Conservation (phyloP, 2,797 vertebrate species). For the Hydrophis major region DNA sequence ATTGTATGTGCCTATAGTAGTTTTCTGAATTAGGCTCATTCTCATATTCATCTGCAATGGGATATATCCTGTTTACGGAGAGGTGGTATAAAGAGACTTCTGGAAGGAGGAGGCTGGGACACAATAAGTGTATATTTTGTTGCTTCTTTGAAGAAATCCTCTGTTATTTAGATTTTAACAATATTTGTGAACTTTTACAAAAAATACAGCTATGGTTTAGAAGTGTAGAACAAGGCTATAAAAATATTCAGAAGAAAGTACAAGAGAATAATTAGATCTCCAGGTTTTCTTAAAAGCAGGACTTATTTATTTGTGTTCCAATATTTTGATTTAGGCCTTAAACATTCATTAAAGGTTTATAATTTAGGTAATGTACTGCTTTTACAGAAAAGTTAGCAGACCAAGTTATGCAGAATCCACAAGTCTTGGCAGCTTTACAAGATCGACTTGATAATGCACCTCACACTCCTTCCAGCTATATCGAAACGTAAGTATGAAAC, state of each 20-base stretch:
- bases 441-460: slow-evolving; percentile 78
- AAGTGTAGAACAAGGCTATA: background rate
- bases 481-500: slow-evolving; percentile 79
- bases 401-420: slow-evolving; percentile 84
- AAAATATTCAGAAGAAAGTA: background rate
- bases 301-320: background rate
- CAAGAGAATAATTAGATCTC: background rate
- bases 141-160: background rate
- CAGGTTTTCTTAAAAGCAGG: background rate
- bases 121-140: background rate
- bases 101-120: background rate
- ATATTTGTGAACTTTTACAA: background rate
- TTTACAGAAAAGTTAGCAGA: slow-evolving; percentile 75
- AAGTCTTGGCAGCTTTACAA: slow-evolving; percentile 81
- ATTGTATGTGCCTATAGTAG: background rate
- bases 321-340: background rate
- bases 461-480: slow-evolving; percentile 81
- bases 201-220: background rate
- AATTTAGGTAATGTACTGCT: slow-evolving; percentile 2
- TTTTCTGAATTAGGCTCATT: background rate
- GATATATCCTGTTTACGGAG: background rate
- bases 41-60: background rate
- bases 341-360: background rate
- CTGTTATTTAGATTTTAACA: background rate
- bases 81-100: background rate